Evolutionary conservation across 2,797 vertebrate species (phyloP).

Genomic region (Eutrigla gurnardus): DNA sequence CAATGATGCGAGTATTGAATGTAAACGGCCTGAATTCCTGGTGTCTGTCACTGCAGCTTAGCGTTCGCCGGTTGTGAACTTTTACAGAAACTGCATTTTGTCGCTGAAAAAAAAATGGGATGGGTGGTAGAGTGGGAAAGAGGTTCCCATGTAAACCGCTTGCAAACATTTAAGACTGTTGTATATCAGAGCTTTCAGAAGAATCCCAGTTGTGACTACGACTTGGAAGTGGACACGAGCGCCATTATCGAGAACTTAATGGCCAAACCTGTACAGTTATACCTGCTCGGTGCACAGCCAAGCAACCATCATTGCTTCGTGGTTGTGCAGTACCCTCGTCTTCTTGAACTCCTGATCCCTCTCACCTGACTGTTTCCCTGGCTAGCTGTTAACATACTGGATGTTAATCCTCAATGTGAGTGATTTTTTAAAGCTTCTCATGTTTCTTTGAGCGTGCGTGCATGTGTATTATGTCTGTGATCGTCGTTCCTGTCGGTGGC

Average conservation of each 20-base stretch:
- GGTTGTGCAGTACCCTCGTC: constrained; percentile 25
- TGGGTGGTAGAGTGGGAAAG: neutral
- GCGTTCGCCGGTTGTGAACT: neutral
- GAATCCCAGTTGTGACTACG: neutral
- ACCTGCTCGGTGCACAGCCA: constrained; percentile 27
- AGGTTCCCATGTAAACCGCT: neutral
- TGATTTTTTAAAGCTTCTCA: constrained; percentile 15
- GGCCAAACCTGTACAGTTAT: constrained; percentile 7
- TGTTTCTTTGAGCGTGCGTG: constrained; percentile 12
- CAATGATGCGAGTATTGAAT: constrained; percentile 22
- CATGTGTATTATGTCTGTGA: constrained; percentile 7
- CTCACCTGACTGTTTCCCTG: constrained; percentile 14
- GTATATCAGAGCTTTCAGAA: neutral
- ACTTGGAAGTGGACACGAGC: neutral
- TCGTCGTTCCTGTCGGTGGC: constrained; percentile 10
- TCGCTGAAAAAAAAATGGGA: neutral
- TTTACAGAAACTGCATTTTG: neutral
- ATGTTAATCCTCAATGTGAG: constrained; percentile 28
- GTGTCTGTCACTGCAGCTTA: constrained; percentile 7
- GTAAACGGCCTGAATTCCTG: constrained; percentile 3
- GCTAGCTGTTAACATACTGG: constrained; percentile 29
- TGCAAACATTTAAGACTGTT: neutral
- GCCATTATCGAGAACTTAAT: neutral
- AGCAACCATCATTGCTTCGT: constrained; percentile 13
- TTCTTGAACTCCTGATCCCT: constrained; percentile 1